Base-by-base conservation (phyloP, 1,140 invertebrate genomes). In the Asbolus verrucosus region DNA sequence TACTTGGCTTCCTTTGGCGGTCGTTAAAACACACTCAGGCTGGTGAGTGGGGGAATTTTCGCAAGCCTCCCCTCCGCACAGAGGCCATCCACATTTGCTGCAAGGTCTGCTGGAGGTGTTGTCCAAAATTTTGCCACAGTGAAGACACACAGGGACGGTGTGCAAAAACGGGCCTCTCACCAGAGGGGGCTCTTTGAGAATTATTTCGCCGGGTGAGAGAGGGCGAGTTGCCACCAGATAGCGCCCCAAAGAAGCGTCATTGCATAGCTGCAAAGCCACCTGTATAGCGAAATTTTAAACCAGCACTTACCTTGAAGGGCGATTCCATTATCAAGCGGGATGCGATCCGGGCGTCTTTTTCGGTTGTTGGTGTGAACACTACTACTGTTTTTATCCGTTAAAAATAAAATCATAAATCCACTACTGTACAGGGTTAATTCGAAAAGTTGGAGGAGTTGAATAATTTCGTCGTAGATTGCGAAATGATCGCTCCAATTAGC, bases 171-270 rank as follows among this genome's bases (percentile, higher is more conserved):
- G 91, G 0, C 90, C 91, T 68, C 85, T 81, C 0, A 91, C 81
- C 4, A 93, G 76, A 0, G 92, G 88, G 14, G 83, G 82, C 75
- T 94, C 91, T 65, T 90, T 86, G 8, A 89, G 82, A 3, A 94
- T 81, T 4, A 93, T 82, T 77, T 94, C 91, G 1, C 91, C 91
- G 13, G 85, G 80, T 62, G 87, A 84, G 5, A 95, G 89, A 68
- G 89, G 87, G 66, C 89, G 84, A 0, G 85, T 87, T 0, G 93
- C 90, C 27, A 90, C 85, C 69, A 93, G 82, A 77, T 91, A 88
- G 46, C 92, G 82, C 0, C 92, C 90, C 13, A 69, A 41, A 15
- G 30, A 41, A 6, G 5, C 15, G 14, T 69, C 54, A 21, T 61
- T 11, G 24, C 18, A 59, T 8, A 36, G 5, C 33, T 36, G 11